phyloP scores from a whole-genome alignment of 2,113 vertebrate species.

The Pollachius pollachius region DNA sequence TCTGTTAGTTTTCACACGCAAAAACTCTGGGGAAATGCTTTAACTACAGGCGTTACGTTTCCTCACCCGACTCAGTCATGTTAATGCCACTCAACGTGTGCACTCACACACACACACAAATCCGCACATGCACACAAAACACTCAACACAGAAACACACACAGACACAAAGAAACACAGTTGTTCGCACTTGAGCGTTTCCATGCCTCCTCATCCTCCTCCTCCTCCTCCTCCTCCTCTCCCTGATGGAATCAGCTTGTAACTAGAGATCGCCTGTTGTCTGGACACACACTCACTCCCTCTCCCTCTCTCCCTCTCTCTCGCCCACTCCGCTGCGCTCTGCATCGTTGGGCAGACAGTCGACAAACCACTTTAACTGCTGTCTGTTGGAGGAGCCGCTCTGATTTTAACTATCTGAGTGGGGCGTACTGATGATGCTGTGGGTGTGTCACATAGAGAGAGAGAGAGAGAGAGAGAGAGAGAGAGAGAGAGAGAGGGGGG shows the following conservation, averaged over 20 bases:
- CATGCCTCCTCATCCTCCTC: constrained; percentile 28
- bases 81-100: constrained; percentile 55
- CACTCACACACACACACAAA: constrained; percentile 23
- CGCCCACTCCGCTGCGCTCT: constrained; percentile 14
- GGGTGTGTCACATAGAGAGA: constrained; percentile 27
- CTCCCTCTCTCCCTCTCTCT: constrained; percentile 26
- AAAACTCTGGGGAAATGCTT: constrained; percentile 68
- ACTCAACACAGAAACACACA: not conserved
- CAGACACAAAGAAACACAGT: not conserved
- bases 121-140: constrained; percentile 12
- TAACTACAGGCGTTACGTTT: constrained; percentile 52
- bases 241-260: constrained; percentile 33
- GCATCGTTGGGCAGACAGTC: too few relatives aligned
- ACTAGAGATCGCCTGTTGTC: constrained; percentile 41
- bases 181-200: too few relatives aligned
- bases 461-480: constrained; percentile 23
- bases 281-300: constrained; percentile 36
- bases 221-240: constrained; percentile 10
- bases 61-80: constrained; percentile 54
- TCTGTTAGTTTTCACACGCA: constrained; percentile 65
- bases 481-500: not conserved
- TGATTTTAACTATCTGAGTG: too few relatives aligned
- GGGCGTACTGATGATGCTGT: too few relatives aligned
- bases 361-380: too few relatives aligned
- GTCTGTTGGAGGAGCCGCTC: too few relatives aligned